Conservation (phyloP, 2,113 vertebrate genomes). For the Brachyhypopomus occidentalis region DNA sequence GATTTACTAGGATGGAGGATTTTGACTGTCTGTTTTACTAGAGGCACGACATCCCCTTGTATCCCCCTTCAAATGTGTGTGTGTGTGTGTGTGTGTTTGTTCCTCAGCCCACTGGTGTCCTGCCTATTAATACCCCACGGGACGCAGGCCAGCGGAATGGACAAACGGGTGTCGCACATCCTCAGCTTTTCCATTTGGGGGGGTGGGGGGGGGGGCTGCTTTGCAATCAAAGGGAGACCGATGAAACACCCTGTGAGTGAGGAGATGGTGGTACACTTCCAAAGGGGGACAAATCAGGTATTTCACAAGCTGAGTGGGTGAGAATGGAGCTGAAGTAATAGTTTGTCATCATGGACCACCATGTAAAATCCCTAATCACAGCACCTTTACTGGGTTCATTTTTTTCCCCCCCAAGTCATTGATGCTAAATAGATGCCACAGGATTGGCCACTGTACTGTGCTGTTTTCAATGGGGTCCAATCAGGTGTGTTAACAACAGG, state of each 20-base stretch:
- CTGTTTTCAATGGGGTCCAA: too few relatives aligned
- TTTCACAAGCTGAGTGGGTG: background rate
- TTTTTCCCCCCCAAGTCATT: background rate
- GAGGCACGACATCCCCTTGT: too few relatives aligned
- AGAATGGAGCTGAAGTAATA: background rate
- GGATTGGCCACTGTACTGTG: too few relatives aligned
- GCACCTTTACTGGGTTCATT: background rate
- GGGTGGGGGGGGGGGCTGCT: background rate
- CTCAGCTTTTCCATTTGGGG: constrained; percentile 1
- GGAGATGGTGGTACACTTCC: background rate
- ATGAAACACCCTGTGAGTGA: constrained; percentile 1
- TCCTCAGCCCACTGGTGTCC: constrained; percentile 20
- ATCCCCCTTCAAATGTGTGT: too few relatives aligned
- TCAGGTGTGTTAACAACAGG: too few relatives aligned
- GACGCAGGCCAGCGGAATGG: constrained; percentile 40
- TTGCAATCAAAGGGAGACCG: background rate
- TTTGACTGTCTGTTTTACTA: too few relatives aligned
- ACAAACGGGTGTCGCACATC: background rate
- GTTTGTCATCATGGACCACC: background rate
- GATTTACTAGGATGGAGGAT: too few relatives aligned
- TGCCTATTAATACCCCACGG: constrained; percentile 28
- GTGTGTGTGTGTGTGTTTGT: background rate
- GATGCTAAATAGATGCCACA: background rate
- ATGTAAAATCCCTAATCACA: background rate
- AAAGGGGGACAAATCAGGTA: background rate